Evolutionary conservation across 2,113 vertebrate species (phyloP).

Genomic region (Cyprinus carpio): DNA sequence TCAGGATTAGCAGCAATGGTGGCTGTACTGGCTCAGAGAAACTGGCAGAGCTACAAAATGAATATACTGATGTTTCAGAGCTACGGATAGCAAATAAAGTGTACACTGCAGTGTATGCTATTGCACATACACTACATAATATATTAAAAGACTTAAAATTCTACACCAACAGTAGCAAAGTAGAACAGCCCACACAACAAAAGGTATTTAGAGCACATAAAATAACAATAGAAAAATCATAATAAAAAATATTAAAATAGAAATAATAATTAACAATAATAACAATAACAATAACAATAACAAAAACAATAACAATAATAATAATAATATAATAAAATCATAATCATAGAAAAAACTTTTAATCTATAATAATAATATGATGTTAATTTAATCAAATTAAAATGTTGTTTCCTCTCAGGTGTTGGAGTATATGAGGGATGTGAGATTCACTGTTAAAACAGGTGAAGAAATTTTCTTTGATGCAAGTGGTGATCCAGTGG

Average conservation of each 20-base stretch:
- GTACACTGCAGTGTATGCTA: constrained; percentile 48
- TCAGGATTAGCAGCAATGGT: background rate
- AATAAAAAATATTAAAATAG: too few species aligned
- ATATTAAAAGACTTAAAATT: constrained; percentile 38
- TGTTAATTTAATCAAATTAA: too few species aligned
- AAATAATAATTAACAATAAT: too few species aligned
- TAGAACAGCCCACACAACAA: background rate
- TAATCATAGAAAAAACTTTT: too few species aligned
- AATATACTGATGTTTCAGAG: constrained; percentile 59
- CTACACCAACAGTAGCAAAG: constrained; percentile 1
- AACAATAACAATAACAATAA: too few species aligned
- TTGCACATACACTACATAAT: constrained; percentile 57
- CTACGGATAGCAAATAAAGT: constrained; percentile 50
- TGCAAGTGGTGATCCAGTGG: constrained; percentile 69
- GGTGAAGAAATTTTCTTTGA: constrained; percentile 72
- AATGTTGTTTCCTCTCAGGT: constrained; percentile 57
- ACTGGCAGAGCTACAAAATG: constrained; percentile 50
- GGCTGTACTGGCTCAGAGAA: constrained; percentile 57
- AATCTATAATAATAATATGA: background rate
- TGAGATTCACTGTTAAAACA: constrained; percentile 67
- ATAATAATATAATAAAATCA: too few species aligned
- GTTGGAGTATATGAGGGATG: constrained; percentile 66
- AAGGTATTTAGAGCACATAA: constrained; percentile 24
- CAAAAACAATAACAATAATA: too few species aligned
- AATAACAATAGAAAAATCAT: too few species aligned